A percentile compares a stretch with the other conserved stretches of the same genome.
Conservation (phyloP, 2,113 vertebrate species). For the Menura novaehollandiae region DNA sequence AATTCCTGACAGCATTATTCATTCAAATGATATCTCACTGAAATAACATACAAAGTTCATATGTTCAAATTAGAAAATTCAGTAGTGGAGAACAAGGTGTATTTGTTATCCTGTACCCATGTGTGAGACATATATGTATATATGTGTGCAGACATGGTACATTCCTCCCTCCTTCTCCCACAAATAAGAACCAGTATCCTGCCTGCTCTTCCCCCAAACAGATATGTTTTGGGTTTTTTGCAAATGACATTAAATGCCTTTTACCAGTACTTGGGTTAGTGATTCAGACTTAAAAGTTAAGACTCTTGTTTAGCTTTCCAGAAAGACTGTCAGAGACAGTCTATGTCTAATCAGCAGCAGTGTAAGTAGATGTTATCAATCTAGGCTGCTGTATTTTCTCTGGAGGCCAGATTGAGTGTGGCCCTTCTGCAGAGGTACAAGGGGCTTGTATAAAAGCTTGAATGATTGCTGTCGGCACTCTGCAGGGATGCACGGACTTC, state of each 20-base stretch:
- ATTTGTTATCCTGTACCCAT: not conserved
- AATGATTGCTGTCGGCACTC: not conserved
- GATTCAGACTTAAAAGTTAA: not conserved
- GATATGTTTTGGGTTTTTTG: rapidly evolving
- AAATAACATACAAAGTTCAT: not conserved
- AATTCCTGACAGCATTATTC: not conserved
- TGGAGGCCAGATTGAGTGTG: not conserved
- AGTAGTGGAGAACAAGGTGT: not conserved
- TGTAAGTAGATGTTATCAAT: not conserved
- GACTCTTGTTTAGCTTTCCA: not conserved
- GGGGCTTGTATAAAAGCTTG: not conserved
- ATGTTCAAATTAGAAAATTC: not conserved
- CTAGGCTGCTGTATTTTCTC: not conserved
- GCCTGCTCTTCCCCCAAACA: not conserved
- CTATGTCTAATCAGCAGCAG: not conserved
- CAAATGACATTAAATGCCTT: not conserved
- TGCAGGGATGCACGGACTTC: not conserved
- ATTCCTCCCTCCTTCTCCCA: not conserved
- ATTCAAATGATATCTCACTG: not conserved
- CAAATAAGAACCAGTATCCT: not conserved
- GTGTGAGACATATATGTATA: not conserved
- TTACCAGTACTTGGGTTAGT: not conserved
- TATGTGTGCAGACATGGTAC: not conserved
- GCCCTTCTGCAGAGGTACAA: not conserved
- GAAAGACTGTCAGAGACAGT: not conserved